Conservation (phyloP, 2,797 vertebrate genomes). For the Oryzias sinensis region DNA sequence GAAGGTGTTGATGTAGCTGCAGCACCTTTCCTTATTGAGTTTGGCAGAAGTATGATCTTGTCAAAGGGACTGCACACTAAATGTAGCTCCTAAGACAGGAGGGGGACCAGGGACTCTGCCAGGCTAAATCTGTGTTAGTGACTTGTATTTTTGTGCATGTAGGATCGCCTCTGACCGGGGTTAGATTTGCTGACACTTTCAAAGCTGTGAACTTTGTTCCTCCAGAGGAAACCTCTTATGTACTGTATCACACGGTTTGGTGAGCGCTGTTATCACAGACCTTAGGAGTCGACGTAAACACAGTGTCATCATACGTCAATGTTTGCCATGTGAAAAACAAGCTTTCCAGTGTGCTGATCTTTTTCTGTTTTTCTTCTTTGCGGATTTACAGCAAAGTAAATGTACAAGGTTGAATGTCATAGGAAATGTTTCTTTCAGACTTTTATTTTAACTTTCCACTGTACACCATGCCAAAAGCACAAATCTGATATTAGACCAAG, state of each 20-base stretch:
- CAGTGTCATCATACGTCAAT: constrained; percentile 43
- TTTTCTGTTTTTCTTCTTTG: constrained; percentile 39
- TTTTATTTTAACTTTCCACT: constrained; percentile 31
- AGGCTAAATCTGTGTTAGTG: constrained; percentile 60
- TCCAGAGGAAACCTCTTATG: constrained; percentile 39
- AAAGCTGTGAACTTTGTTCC: constrained; percentile 72
- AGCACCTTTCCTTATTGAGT: constrained; percentile 6
- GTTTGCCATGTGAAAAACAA: constrained; percentile 59
- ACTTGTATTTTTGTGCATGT: constrained; percentile 56
- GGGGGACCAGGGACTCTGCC: constrained; percentile 29
- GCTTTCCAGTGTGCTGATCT: constrained; percentile 28
- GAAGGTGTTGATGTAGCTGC: constrained; percentile 11
- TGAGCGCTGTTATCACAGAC: constrained; percentile 31
- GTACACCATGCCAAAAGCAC: constrained; percentile 30
- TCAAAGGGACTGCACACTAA: constrained; percentile 53
- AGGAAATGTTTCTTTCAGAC: constrained; percentile 20
- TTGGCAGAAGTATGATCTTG: constrained; percentile 32
- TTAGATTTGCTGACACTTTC: constrained; percentile 43
- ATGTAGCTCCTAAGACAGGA: constrained; percentile 37
- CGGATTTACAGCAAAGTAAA: constrained; percentile 55
- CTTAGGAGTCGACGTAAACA: constrained; percentile 42
- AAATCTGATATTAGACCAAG: constrained; percentile 31
- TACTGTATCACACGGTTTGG: constrained; percentile 47
- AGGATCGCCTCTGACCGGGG: constrained; percentile 29
- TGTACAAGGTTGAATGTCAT: constrained; percentile 50